These are phyloP conservation scores for Onychomys leucogaster DNA, from an alignment of 2,797 vertebrate species.

Conservation along the genomic window DNA sequence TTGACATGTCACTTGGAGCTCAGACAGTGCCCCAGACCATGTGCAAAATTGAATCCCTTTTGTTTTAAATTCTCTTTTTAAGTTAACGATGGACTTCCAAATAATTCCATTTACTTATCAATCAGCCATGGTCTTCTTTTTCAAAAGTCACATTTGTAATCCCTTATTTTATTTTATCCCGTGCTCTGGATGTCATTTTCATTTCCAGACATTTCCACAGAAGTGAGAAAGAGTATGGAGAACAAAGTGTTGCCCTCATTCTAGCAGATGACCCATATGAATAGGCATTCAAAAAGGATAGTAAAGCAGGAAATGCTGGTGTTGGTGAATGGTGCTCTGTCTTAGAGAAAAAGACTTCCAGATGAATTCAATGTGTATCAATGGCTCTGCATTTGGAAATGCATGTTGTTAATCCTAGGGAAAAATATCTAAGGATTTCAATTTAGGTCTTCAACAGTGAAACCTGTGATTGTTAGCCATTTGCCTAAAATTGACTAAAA, in stretches of 20 bases:
- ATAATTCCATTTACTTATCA: constrained; percentile 29
- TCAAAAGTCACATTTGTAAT: neutral
- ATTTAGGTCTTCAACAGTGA: neutral
- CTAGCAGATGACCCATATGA: neutral
- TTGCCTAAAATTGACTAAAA: constrained; percentile 14
- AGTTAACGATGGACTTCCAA: constrained; percentile 39
- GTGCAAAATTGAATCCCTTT: constrained; percentile 59
- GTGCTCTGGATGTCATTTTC: neutral
- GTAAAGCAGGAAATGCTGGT: neutral
- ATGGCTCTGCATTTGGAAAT: neutral
- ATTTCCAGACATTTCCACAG: neutral
- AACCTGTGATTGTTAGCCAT: neutral
- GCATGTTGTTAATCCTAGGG: neutral
- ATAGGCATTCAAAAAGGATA: neutral
- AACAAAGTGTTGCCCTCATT: constrained; percentile 1
- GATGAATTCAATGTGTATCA: neutral
- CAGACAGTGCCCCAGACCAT: neutral
- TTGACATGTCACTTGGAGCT: neutral
- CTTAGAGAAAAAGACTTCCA: neutral
- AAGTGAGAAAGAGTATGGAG: neutral
- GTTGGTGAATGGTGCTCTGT: neutral
- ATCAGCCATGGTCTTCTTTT: neutral
- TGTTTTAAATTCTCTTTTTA: constrained; percentile 63
- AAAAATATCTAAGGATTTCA: neutral
- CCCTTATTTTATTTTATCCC: neutral